Evolutionary conservation across 30 jellyfish, hydroid and myxozoan species (phyloP).

Genomic region (Clytia hemisphaerica): DNA sequence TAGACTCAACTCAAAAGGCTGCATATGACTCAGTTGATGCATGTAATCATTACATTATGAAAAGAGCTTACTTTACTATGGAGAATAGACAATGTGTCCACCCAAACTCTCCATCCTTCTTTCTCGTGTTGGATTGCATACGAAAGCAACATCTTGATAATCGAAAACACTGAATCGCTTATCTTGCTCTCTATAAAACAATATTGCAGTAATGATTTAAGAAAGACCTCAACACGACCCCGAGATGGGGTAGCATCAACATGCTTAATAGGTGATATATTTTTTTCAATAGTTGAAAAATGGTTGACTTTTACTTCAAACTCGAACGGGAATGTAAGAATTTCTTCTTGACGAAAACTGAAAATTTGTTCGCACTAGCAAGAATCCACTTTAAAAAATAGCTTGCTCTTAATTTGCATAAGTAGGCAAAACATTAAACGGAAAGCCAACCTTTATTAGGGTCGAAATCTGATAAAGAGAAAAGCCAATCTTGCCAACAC

Average conservation of each 20-base stretch:
- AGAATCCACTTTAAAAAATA: too few relatives aligned
- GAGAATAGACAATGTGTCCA: slow-evolving; percentile 88
- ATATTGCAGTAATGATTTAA: neutral
- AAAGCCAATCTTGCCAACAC: slow-evolving; percentile 99
- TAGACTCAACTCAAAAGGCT: too few relatives aligned
- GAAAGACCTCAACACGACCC: neutral
- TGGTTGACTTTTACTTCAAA: too few relatives aligned
- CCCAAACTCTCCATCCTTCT: slow-evolving; percentile 99
- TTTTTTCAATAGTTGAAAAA: too few relatives aligned
- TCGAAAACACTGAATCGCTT: slow-evolving; percentile 67
- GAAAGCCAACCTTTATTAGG: too few relatives aligned
- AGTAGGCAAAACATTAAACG: too few relatives aligned
- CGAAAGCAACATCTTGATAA: slow-evolving; percentile 72
- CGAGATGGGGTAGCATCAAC: too few relatives aligned
- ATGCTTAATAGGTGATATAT: too few relatives aligned
- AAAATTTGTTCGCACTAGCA: too few relatives aligned
- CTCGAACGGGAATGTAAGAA: slow-evolving; percentile 54
- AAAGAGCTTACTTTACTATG: slow-evolving; percentile 65
- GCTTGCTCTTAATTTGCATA: too few relatives aligned
- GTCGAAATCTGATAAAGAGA: slow-evolving; percentile 75
- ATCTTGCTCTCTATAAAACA: slow-evolving; percentile 50
- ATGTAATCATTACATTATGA: too few relatives aligned
- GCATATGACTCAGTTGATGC: too few relatives aligned
- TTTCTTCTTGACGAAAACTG: slow-evolving; percentile 26
- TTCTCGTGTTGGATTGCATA: slow-evolving; percentile 85